These are phyloP conservation scores for Coturnix japonica DNA, from an alignment of 2,113 vertebrate genomes.

Conservation along the genomic window DNA sequence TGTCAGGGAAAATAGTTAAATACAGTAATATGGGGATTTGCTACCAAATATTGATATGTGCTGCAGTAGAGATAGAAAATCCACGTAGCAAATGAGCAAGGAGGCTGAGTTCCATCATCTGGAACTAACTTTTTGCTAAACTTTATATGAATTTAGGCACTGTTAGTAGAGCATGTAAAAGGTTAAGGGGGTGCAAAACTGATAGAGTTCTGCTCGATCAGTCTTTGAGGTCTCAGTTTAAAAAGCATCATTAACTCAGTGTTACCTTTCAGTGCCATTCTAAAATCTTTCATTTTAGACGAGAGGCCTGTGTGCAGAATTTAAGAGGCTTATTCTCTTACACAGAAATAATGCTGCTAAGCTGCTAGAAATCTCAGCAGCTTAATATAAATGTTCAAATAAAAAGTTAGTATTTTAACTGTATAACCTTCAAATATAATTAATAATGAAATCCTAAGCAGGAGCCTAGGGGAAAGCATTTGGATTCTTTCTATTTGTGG, in stretches of 20 bases:
- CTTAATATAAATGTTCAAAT: constrained; percentile 79
- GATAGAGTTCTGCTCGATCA: constrained; percentile 6
- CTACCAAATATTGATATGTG: constrained; percentile 2
- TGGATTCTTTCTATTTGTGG: constrained; percentile 70
- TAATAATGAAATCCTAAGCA: constrained; percentile 75
- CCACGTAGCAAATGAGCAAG: not conserved
- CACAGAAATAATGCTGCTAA: constrained; percentile 73
- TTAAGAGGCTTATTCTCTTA: constrained; percentile 75
- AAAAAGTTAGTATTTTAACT: constrained; percentile 76
- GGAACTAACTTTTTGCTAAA: constrained; percentile 39
- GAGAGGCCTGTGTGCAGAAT: constrained; percentile 64
- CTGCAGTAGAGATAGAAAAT: not conserved
- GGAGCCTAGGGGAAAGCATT: constrained; percentile 57
- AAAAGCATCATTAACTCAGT: constrained; percentile 51
- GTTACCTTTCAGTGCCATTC: constrained; percentile 68
- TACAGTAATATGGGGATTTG: not conserved
- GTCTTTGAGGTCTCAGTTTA: constrained; percentile 47
- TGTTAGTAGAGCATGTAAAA: not conserved
- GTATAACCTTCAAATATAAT: constrained; percentile 78
- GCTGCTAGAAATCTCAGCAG: constrained; percentile 76
- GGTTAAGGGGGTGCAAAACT: not conserved
- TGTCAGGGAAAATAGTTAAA: constrained; percentile 10
- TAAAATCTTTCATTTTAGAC: constrained; percentile 70
- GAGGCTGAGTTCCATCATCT: not conserved
- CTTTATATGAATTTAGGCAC: not conserved